A percentile compares a stretch with the other conserved stretches of the same genome.
phyloP scores from a whole-genome alignment of 1,140 invertebrate species.

The Bactericera cockerelli region DNA sequence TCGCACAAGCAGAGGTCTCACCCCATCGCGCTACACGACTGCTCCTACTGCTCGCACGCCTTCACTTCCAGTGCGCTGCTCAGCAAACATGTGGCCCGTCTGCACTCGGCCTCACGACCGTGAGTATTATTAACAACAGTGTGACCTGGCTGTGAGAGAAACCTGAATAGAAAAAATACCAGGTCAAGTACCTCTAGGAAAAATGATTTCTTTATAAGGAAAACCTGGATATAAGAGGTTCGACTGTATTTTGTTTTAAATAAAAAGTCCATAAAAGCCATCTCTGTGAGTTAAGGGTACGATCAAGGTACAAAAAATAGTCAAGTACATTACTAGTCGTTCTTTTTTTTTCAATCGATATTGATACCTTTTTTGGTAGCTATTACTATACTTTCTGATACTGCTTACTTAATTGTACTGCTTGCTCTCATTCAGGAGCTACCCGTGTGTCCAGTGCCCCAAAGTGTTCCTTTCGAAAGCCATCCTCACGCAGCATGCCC shows the following conservation, averaged over 20 bases:
- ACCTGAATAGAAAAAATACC: background rate
- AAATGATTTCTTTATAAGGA: no score
- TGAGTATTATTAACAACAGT: background rate
- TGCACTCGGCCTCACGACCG: background rate
- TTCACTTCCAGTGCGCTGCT: background rate
- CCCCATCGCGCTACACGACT: background rate
- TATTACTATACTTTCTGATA: no score
- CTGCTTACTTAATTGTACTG: no score
- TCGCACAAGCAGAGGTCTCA: background rate
- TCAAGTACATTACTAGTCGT: no score
- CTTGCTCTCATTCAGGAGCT: background rate
- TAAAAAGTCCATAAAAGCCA: background rate
- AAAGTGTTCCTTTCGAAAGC: conserved; percentile 12
- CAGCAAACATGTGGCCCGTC: background rate
- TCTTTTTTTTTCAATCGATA: no score
- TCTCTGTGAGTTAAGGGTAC: background rate
- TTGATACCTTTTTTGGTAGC: no score
- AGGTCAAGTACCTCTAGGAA: background rate
- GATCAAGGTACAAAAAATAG: no score
- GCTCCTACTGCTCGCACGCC: background rate
- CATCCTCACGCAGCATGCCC: conserved; percentile 11
- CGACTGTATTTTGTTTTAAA: background rate
- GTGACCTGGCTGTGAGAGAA: background rate
- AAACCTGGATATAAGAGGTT: background rate
- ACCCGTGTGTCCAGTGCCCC: conserved; percentile 11